These are phyloP conservation scores for Tipula lateralis DNA, from an alignment of 2,888 invertebrate species.

Conservation along the genomic window DNA sequence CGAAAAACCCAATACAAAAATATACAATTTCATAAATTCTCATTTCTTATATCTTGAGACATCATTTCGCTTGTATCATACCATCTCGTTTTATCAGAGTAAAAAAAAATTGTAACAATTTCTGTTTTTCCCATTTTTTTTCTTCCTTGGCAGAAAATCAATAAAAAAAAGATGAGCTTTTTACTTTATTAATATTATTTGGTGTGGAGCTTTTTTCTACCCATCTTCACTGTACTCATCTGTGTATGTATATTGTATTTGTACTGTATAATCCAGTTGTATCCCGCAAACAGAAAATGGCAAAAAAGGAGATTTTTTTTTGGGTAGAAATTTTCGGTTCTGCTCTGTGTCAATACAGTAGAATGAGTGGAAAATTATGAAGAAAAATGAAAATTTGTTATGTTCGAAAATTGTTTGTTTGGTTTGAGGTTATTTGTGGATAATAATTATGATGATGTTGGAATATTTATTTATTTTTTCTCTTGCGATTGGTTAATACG, in stretches of 20 bases:
- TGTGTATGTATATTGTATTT: not conserved
- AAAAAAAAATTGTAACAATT: not conserved
- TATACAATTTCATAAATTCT: not conserved
- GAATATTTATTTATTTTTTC: not conserved
- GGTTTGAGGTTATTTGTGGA: not conserved
- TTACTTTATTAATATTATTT: slow-evolving; percentile 13
- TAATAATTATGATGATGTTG: slow-evolving; percentile 24
- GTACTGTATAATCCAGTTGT: not conserved
- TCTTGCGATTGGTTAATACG: not conserved
- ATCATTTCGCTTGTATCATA: not conserved
- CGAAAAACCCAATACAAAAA: not conserved
- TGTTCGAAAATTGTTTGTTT: not conserved
- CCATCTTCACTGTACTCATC: not conserved
- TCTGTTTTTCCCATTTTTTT: not conserved
- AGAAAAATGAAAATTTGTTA: not conserved
- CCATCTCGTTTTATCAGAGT: not conserved
- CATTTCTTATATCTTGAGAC: not conserved
- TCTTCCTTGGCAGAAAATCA: slow-evolving; percentile 2
- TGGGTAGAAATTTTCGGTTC: not conserved
- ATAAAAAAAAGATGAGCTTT: slow-evolving; percentile 7
- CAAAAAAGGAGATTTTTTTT: not conserved
- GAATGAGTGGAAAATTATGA: not conserved
- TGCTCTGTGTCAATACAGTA: no score
- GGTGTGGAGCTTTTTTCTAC: not conserved
- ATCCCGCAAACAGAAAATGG: not conserved